These are phyloP conservation scores for Melitaea athalia DNA, from an alignment of 2,888 invertebrate genomes.

Conservation along the genomic window DNA sequence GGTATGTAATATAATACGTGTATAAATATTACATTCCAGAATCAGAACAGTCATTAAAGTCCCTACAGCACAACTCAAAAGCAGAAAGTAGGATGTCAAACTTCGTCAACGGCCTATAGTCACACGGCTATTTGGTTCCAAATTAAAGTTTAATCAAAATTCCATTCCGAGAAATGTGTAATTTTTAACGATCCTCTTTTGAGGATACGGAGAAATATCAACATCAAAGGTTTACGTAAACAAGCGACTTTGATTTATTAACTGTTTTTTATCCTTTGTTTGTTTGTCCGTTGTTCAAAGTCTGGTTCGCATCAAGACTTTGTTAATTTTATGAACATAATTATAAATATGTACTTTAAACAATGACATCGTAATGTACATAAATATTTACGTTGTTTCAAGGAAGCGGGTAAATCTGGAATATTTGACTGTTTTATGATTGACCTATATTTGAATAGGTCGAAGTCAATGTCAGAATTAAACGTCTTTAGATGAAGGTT, in stretches of 20 bases:
- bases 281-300: slow-evolving; percentile 27
- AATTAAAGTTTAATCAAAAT: neutral
- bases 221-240: slow-evolving; percentile 18
- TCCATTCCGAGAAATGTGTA: neutral
- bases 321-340: neutral
- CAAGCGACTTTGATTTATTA: slow-evolving; percentile 25
- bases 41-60: too few relatives aligned
- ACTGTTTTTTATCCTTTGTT: slow-evolving; percentile 21
- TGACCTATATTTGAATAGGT: neutral
- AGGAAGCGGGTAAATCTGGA: neutral
- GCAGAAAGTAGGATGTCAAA: too few relatives aligned
- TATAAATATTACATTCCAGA: too few relatives aligned
- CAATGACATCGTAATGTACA: neutral
- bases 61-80: too few relatives aligned
- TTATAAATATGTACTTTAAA: too few relatives aligned
- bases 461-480: neutral
- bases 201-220: slow-evolving; percentile 16
- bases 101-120: too few relatives aligned
- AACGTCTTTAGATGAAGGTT: neutral
- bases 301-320: slow-evolving; percentile 17
- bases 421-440: neutral
- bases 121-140: too few relatives aligned
- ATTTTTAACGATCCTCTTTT: neutral
- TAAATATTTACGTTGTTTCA: slow-evolving; percentile 18
- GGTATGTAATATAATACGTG: too few relatives aligned